Evolutionary conservation across 2,113 vertebrate species (phyloP), one percentile per base, ranked within the genome.

Genomic region (Hylia prasina): DNA sequence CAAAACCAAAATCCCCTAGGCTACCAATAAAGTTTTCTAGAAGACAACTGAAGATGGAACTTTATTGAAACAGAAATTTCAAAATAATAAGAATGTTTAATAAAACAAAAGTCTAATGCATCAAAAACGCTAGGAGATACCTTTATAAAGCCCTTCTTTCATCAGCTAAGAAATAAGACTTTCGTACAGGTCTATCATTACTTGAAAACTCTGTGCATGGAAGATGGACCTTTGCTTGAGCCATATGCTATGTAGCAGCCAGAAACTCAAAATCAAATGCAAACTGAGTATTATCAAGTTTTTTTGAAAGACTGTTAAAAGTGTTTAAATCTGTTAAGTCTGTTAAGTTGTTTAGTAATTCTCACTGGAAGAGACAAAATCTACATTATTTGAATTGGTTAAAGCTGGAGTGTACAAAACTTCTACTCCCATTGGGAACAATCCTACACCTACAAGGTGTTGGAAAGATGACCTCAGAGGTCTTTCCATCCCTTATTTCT

Each of bases 391-490:
- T 64, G 27, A 82, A 79, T 11, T 63, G 30, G 30, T 64, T 79
- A 69, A 94, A 86, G 13, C 10, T 80, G 45, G 12, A 93, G 17
- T 3, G 3, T 40, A 68, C 11, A 81, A 86, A 93, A 50, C 5
- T 35, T 57, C 4, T 44, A 66, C 33, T 47, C 5, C 53, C 35
- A 3, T 14, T 60, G 63, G 40, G 37, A 96, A 45, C 14, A 79
- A 39, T 61, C 27, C 53, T 57, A 51, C 16, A 65, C 6, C 10
- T 89, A 53, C 6, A 68, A 71, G 21, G 31, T 71, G 70, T 23
- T 57, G 83, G 22, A 64, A 27, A 68, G 48, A 94, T 85, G 57
- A 95, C 70, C 92, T 93, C 61, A 48, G 45, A 93, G 61, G 70
- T 90, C 53, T 76, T 78, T 78, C 73, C 40, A 61, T 51, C 21